These are phyloP conservation scores for Hemicordylus capensis DNA, from an alignment of 2,113 vertebrate species.

Conservation along the genomic window DNA sequence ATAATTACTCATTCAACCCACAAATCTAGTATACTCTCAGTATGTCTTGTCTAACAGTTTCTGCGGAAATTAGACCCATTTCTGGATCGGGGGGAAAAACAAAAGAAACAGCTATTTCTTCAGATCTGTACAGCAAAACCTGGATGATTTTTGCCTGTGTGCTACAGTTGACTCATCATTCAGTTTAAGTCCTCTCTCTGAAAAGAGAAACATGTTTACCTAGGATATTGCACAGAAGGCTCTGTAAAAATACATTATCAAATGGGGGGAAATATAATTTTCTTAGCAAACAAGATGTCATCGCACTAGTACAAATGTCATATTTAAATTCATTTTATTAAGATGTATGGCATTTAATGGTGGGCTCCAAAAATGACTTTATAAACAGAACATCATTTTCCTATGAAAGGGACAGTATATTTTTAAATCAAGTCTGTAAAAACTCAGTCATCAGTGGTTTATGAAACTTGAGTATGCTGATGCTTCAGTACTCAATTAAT, in stretches of 20 bases:
- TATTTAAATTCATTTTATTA: constrained; percentile 74
- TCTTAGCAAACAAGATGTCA: constrained; percentile 71
- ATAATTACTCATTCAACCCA: too few species aligned
- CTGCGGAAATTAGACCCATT: not conserved
- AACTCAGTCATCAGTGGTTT: constrained; percentile 71
- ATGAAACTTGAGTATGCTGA: constrained; percentile 71
- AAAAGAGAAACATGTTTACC: constrained; percentile 42
- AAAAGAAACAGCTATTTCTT: too few species aligned
- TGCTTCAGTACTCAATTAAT: constrained; percentile 79
- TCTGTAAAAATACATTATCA: constrained; percentile 62
- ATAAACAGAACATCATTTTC: constrained; percentile 74
- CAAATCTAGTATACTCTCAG: not conserved
- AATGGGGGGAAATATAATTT: constrained; percentile 60
- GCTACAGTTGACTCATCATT: not conserved
- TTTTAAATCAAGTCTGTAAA: constrained; percentile 74
- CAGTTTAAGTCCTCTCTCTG: constrained; percentile 17
- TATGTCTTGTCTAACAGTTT: not conserved
- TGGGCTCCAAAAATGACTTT: constrained; percentile 63
- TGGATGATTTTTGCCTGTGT: not conserved
- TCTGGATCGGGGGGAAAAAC: not conserved
- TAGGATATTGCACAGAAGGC: constrained; percentile 45
- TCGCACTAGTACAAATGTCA: constrained; percentile 59
- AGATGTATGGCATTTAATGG: constrained; percentile 73
- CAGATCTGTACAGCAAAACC: not conserved
- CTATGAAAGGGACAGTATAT: constrained; percentile 65